Evolutionary conservation across 2,113 vertebrate species (phyloP).

Genomic region (Heliornis fulica): DNA sequence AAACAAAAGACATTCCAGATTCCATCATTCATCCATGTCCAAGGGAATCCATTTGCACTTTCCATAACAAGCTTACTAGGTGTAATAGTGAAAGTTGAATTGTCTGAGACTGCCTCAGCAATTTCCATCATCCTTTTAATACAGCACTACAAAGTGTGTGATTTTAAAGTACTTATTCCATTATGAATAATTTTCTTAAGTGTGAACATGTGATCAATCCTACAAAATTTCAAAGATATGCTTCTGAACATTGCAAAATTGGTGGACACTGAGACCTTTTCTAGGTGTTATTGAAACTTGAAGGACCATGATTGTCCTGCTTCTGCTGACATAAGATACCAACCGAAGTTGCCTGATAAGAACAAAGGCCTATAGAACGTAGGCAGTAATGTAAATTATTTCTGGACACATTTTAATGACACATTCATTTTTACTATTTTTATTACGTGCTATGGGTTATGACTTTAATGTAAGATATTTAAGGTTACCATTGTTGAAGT

Average conservation of each 20-base stretch:
- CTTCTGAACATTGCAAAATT: background rate
- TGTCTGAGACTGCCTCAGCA: background rate
- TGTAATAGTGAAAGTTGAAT: background rate
- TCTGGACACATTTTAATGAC: background rate
- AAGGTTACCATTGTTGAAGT: background rate
- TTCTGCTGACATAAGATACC: background rate
- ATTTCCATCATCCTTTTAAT: background rate
- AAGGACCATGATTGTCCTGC: background rate
- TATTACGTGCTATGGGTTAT: background rate
- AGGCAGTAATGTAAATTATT: background rate
- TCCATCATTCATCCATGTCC: background rate
- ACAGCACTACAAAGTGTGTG: background rate
- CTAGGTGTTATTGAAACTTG: too few relatives aligned
- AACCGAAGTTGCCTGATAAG: background rate
- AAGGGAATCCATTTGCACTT: background rate
- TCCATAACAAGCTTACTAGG: background rate
- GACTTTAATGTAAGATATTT: background rate
- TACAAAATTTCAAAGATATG: background rate
- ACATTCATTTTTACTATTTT: background rate
- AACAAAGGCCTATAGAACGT: background rate
- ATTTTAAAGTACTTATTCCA: background rate
- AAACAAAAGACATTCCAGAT: background rate
- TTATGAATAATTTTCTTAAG: background rate
- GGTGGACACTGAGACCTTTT: too few relatives aligned
- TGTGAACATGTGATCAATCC: background rate